Percentiles rank a stretch among this genome's conserved stretches.
phyloP scores from a whole-genome alignment of 2,797 vertebrate species.

The Epinephelus coioides region DNA sequence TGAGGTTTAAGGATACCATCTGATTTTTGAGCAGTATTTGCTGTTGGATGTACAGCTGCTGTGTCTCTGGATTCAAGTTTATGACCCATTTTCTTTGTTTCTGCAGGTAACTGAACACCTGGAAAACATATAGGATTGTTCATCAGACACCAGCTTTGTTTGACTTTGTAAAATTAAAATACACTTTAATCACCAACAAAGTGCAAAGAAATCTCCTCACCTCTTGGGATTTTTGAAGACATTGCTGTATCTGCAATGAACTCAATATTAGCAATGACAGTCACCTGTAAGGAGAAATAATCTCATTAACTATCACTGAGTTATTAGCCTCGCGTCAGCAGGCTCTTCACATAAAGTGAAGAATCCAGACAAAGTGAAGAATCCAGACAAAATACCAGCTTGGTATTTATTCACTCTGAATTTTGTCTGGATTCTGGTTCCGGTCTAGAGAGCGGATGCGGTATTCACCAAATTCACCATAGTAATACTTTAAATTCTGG shows the following conservation, averaged over 20 bases:
- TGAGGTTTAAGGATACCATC: slow-evolving; percentile 63
- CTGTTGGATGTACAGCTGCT: slow-evolving; percentile 35
- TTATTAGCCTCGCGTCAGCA: background rate
- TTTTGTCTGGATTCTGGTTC: no score
- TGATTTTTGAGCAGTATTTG: slow-evolving; percentile 41
- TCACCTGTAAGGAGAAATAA: slow-evolving; percentile 31
- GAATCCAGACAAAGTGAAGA: no score
- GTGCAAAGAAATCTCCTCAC: slow-evolving; percentile 34
- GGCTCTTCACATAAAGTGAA: no score
- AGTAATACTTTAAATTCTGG: no score
- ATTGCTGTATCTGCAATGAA: slow-evolving; percentile 39
- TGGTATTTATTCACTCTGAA: no score
- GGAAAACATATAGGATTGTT: background rate
- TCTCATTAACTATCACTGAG: background rate
- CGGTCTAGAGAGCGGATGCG: no score
- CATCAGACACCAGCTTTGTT: background rate
- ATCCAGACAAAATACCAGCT: no score
- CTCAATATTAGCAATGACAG: background rate
- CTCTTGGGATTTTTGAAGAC: slow-evolving; percentile 78
- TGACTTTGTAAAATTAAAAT: background rate
- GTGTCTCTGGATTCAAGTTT: slow-evolving; percentile 69
- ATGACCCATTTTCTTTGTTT: slow-evolving; percentile 58
- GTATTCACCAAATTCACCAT: no score
- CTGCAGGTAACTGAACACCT: slow-evolving; percentile 48
- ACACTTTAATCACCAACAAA: background rate